Conservation (phyloP, 1,140 invertebrate genomes). For the Proales similis region DNA sequence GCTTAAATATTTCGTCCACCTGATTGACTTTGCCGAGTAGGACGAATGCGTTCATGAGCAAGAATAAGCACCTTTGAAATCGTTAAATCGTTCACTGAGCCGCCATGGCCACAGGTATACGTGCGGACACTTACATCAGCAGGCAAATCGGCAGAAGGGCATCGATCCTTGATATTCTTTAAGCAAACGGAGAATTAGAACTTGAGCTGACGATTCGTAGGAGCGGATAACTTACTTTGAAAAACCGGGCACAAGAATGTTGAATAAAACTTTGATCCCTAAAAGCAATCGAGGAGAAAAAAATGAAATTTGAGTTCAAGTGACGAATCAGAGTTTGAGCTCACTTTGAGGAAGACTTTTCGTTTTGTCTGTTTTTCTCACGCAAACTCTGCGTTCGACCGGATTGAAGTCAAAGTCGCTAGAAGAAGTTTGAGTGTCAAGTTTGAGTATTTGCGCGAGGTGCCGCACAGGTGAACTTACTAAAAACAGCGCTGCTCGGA, state of each 20-base stretch:
- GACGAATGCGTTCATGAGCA: constrained; percentile 33
- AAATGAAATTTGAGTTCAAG: neutral
- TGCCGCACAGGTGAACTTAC: too few relatives aligned
- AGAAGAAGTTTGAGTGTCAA: too few relatives aligned
- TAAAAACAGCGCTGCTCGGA: too few relatives aligned
- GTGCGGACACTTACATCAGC: constrained; percentile 16
- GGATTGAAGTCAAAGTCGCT: too few relatives aligned
- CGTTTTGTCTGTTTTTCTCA: too few relatives aligned
- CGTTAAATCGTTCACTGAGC: too few relatives aligned
- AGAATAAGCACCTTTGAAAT: constrained; percentile 7
- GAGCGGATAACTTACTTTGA: constrained; percentile 14
- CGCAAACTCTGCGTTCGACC: too few relatives aligned
- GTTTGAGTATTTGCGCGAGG: too few relatives aligned
- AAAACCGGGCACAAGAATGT: constrained; percentile 33
- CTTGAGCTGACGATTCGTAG: constrained; percentile 5
- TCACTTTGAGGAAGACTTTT: too few relatives aligned
- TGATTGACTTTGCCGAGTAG: constrained; percentile 33
- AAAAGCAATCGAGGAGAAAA: neutral
- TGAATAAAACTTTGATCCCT: constrained; percentile 23
- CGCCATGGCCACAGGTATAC: too few relatives aligned
- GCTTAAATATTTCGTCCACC: constrained; percentile 29
- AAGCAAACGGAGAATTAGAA: neutral
- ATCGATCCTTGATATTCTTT: constrained; percentile 31
- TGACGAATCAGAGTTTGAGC: too few relatives aligned
- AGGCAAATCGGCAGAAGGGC: constrained; percentile 35